Conservation (phyloP, 2,888 invertebrate genomes). For the Andrena praecox region DNA sequence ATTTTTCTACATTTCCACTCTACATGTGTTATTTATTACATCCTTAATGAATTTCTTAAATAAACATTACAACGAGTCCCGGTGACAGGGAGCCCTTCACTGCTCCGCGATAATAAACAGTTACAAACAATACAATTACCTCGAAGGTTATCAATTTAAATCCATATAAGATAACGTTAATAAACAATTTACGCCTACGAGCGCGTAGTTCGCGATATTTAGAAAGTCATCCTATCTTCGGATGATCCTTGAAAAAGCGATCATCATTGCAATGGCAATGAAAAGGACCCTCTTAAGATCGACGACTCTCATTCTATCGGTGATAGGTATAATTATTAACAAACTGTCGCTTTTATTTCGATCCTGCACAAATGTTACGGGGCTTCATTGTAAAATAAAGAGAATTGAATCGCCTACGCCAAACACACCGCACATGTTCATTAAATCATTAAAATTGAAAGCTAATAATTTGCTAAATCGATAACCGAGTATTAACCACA, state of each 20-base stretch:
- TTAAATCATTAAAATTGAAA: neutral
- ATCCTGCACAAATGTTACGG: neutral
- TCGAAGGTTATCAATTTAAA: no score
- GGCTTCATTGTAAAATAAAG: neutral
- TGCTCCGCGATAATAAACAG: neutral
- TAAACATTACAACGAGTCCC: neutral
- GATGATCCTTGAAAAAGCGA: constrained; percentile 46
- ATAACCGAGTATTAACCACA: constrained; percentile 16
- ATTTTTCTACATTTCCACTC: constrained; percentile 29
- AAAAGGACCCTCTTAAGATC: constrained; percentile 30
- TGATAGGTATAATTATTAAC: neutral
- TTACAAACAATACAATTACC: constrained; percentile 1
- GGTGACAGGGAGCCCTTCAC: neutral
- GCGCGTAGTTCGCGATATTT: neutral
- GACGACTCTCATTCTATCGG: neutral
- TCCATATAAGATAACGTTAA: neutral
- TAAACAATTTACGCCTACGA: constrained; percentile 12
- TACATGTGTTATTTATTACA: neutral
- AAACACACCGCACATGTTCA: constrained; percentile 24
- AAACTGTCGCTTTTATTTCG: neutral
- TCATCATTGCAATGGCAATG: constrained; percentile 31
- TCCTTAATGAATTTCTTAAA: neutral
- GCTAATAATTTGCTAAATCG: neutral
- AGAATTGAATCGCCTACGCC: neutral
- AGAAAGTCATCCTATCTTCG: neutral